Evolutionary conservation across 2,797 vertebrate species (phyloP).

Genomic region (Acanthurus leucopareius): DNA sequence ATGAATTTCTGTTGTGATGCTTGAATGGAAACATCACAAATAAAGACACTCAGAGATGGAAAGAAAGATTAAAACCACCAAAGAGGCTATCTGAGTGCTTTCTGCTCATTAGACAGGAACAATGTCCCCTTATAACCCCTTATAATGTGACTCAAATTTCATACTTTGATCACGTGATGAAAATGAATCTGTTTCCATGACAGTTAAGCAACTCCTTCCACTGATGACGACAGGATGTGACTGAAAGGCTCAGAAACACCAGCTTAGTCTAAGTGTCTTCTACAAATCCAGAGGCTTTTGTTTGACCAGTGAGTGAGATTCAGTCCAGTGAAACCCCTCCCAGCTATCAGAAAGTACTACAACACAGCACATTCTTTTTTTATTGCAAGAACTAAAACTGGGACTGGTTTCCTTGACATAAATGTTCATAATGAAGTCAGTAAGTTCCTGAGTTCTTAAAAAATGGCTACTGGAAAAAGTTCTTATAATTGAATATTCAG

Average conservation of each 20-base stretch:
- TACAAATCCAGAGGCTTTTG: too few relatives aligned
- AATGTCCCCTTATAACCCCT: not conserved
- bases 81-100: not conserved
- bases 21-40: not conserved
- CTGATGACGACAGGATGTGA: not conserved
- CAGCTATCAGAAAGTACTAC: too few relatives aligned
- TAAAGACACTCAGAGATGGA: not conserved
- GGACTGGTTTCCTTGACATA: not conserved
- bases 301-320: too few relatives aligned
- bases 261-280: too few relatives aligned
- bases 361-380: not conserved
- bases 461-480: not conserved
- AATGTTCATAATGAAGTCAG: not conserved
- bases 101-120: not conserved
- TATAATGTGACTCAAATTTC: not conserved
- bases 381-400: not conserved
- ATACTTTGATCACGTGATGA: not conserved
- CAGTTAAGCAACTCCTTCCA: not conserved
- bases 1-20: not conserved
- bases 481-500: conserved; percentile 9
- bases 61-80: too few relatives aligned
- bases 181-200: not conserved
- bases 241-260: not conserved
- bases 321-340: too few relatives aligned
- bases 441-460: not conserved